Evolutionary conservation across 1,140 invertebrate genomes (phyloP), one percentile per base, ranked within the genome.

Genomic region (Stratiolaelaps scimitus): DNA sequence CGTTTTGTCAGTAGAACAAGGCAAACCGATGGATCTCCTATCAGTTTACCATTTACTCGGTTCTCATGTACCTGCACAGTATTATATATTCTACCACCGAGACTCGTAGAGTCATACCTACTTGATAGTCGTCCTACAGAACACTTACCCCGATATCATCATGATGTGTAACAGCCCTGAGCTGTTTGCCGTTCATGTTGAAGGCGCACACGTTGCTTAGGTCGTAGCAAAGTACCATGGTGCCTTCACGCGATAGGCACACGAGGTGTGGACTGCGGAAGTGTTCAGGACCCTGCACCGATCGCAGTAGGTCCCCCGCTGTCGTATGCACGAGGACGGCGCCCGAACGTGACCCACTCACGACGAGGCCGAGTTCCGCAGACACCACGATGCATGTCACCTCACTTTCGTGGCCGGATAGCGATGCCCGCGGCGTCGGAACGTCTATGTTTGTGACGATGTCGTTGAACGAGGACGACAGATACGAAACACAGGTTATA

Each of bases 251-350:
- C 7, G 89, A 93, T 81, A 98, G 85, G 17, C 88, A 85, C 67
- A 95, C 87, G 74, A 91, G 85, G 73, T 90, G 85, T 1, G 92
- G 89, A n/a, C 85, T 86, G 6, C 47, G 43, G 72, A 88, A 89
- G 43, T 85, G 83, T 68, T 79, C 78, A 0, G 88, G 86, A 17
- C 87, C 81, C 69, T 92, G 89, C 45, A 95, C 75, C 1, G 90
- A 92, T 65, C 93, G 83, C 34, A 98, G 77, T n/a, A 98, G 78
- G 76, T 98, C 94, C 29, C 94, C 94, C 76, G 92, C 92, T n/a
- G 93, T 94, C 46, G 94, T 96, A 76, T 98, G 94, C 29, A 98
- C 89, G 30, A 97, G 80, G 64, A 95, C 89, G 6, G 90, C 89
- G n/a, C 92, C 92, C 78, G 85, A 15, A 17, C 53, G 26, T 34